Evolutionary conservation across 1,140 invertebrate genomes (phyloP).

Genomic region (Mya arenaria): DNA sequence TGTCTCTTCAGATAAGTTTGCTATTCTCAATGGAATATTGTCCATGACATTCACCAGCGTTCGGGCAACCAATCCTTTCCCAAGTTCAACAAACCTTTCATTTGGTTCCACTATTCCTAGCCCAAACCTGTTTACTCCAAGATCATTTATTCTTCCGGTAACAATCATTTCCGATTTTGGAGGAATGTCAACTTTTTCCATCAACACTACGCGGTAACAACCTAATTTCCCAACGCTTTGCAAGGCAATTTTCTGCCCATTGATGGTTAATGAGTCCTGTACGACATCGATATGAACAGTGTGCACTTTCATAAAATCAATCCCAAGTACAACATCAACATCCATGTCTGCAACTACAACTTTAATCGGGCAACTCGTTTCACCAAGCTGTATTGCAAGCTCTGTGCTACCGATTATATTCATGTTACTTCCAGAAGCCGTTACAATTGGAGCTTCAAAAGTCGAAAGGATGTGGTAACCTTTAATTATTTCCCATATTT

Average conservation of each 20-base stretch:
- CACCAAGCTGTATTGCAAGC: not conserved
- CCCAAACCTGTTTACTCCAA: not conserved
- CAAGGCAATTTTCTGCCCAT: not conserved
- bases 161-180: slow-evolving; percentile 8
- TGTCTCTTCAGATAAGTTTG: not conserved
- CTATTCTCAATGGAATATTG: slow-evolving; percentile 13
- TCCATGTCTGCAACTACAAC: slow-evolving; percentile 31
- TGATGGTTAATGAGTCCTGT: not conserved
- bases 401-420: not conserved
- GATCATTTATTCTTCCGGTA: not conserved
- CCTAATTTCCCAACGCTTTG: not conserved
- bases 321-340: slow-evolving; percentile 19
- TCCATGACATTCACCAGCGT: not conserved
- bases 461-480: too few species aligned
- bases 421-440: too few species aligned
- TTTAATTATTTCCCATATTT: too few species aligned
- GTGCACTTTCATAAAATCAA: slow-evolving; percentile 20
- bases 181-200: not conserved
- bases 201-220: not conserved
- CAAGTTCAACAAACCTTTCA: too few species aligned
- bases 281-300: slow-evolving; percentile 8
- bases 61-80: not conserved
- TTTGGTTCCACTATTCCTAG: not conserved
- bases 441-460: too few species aligned
- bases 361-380: not conserved